These are phyloP conservation scores for Gyrodactylus salaris DNA, from an alignment of 1,140 invertebrate genomes.

Conservation along the genomic window DNA sequence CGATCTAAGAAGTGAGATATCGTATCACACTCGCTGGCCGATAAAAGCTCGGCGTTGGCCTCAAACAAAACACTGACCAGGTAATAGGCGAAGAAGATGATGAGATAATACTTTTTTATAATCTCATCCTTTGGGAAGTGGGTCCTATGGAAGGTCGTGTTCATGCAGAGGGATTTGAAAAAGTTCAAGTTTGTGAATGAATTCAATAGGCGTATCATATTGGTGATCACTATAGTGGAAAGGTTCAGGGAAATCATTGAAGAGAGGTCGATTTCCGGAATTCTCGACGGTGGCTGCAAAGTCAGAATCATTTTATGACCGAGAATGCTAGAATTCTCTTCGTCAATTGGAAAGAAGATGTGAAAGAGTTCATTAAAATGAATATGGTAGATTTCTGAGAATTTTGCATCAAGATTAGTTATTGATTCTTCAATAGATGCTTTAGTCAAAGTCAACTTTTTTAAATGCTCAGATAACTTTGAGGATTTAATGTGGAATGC, in stretches of 20 bases:
- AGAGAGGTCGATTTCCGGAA: background rate
- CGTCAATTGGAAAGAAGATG: background rate
- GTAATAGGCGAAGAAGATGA: background rate
- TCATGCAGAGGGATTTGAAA: background rate
- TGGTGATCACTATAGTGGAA: background rate
- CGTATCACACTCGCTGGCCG: background rate
- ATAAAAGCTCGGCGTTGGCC: background rate
- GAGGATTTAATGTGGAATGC: background rate
- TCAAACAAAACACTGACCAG: background rate
- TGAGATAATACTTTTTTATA: background rate
- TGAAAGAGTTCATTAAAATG: background rate
- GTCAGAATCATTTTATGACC: background rate
- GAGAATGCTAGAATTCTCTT: background rate
- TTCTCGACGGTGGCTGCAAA: background rate
- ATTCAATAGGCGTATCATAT: background rate
- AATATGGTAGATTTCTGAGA: background rate
- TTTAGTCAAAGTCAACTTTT: background rate
- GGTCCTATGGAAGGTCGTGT: background rate
- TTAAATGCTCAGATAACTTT: background rate
- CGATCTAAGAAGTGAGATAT: background rate
- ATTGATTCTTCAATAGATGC: background rate
- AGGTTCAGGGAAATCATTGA: background rate
- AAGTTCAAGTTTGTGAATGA: background rate
- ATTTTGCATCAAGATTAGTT: background rate
- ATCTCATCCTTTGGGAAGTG: background rate